phyloP scores from a whole-genome alignment of 2,113 vertebrate species.

The Upupa epops region DNA sequence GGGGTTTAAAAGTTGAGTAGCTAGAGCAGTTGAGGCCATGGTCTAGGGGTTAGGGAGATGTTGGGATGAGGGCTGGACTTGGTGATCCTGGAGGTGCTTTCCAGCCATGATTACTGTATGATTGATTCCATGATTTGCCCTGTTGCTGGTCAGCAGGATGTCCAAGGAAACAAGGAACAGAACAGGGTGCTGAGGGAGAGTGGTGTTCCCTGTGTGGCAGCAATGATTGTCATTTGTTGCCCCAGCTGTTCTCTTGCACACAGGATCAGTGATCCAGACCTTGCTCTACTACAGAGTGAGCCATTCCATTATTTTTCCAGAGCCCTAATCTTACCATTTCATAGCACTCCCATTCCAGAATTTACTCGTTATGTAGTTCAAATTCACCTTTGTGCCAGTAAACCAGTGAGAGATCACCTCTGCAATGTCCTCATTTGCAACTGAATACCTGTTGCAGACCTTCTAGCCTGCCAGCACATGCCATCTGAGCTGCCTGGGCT shows the following conservation, averaged over 20 bases:
- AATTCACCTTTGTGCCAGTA: background rate
- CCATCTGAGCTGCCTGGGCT: background rate
- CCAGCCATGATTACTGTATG: too few species aligned
- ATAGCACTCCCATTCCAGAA: background rate
- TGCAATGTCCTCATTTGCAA: background rate
- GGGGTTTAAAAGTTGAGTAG: too few species aligned
- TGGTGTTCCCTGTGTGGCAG: background rate
- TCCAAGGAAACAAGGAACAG: background rate
- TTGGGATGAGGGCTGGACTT: too few species aligned
- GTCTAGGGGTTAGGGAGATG: too few species aligned
- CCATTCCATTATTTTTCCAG: background rate
- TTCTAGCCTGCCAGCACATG: background rate
- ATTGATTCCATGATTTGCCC: background rate
- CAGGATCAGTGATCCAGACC: background rate
- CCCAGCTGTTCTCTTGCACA: background rate
- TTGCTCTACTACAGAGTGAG: background rate
- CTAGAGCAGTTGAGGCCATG: too few species aligned
- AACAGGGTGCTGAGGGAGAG: background rate
- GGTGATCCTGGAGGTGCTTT: too few species aligned
- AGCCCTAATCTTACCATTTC: background rate
- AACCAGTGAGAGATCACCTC: background rate
- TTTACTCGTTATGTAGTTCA: background rate
- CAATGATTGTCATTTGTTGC: background rate
- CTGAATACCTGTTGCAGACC: background rate
- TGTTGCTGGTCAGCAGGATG: background rate